Evolutionary conservation across 2,113 vertebrate species (phyloP).

Genomic region (Calidris pygmaea): DNA sequence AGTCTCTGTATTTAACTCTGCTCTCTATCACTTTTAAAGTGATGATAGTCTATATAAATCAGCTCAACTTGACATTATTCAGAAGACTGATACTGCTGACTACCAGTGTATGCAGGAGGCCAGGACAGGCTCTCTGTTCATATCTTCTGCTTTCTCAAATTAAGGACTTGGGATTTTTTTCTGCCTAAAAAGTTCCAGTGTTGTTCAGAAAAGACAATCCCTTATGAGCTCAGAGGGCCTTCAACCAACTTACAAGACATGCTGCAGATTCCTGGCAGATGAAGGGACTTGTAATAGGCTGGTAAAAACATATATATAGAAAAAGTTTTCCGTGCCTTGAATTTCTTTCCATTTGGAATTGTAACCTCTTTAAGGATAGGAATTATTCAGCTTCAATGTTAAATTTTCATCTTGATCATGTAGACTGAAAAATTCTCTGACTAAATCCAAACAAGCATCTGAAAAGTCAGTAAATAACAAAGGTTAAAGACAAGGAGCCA

Average conservation of each 20-base stretch:
- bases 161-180: neutral
- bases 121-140: neutral
- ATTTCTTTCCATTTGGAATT: neutral
- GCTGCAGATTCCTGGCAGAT: neutral
- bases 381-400: fast-evolving
- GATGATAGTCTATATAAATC: neutral
- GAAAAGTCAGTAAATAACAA: neutral
- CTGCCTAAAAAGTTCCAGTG: neutral
- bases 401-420: neutral
- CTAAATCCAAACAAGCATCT: neutral
- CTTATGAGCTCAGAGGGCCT: neutral
- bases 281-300: neutral
- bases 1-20: neutral
- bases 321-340: neutral
- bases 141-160: neutral
- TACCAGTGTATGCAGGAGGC: neutral
- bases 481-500: neutral
- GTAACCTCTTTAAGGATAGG: neutral
- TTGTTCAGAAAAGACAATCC: neutral
- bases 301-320: neutral
- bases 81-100: neutral
- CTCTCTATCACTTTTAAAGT: neutral
- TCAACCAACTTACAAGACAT: neutral
- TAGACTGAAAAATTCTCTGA: neutral
- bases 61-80: neutral